Conservation (phyloP, 2,113 vertebrate genomes). For the Seriola aureovittata region DNA sequence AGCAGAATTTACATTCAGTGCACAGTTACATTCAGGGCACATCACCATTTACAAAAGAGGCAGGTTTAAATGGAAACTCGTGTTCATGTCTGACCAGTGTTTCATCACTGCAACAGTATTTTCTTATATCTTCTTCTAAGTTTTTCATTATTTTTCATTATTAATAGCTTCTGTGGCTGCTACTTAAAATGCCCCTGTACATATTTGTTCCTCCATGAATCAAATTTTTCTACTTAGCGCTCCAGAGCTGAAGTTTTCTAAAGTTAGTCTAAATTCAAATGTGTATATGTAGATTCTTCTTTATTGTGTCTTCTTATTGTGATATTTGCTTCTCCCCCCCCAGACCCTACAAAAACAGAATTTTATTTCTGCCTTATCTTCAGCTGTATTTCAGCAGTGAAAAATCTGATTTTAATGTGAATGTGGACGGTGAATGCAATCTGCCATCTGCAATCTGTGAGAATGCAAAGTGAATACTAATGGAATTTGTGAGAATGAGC, state of each 20-base stretch:
- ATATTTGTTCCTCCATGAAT: slow-evolving; percentile 4
- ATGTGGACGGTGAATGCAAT: slow-evolving; percentile 26
- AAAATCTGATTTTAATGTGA: slow-evolving; percentile 36
- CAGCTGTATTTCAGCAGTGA: slow-evolving; percentile 27
- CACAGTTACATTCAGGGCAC: neutral
- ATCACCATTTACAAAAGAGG: neutral
- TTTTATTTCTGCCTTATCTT: slow-evolving; percentile 48
- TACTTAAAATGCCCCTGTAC: neutral
- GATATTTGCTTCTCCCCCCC: neutral
- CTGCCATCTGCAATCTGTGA: neutral
- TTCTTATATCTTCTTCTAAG: neutral
- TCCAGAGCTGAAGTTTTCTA: slow-evolving; percentile 22
- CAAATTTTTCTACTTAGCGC: neutral
- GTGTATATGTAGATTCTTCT: slow-evolving; percentile 7
- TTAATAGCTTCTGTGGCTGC: neutral
- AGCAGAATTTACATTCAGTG: too few relatives aligned
- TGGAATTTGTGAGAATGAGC: neutral
- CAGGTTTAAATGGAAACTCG: neutral
- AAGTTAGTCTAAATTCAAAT: neutral
- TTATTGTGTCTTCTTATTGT: slow-evolving; percentile 20
- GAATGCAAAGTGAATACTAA: slow-evolving; percentile 43
- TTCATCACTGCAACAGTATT: neutral
- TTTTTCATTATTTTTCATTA: neutral
- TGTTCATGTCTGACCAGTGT: neutral
- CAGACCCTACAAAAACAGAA: slow-evolving; percentile 13